Conservation (phyloP, 2,797 vertebrate species). For the Morelia viridis region DNA sequence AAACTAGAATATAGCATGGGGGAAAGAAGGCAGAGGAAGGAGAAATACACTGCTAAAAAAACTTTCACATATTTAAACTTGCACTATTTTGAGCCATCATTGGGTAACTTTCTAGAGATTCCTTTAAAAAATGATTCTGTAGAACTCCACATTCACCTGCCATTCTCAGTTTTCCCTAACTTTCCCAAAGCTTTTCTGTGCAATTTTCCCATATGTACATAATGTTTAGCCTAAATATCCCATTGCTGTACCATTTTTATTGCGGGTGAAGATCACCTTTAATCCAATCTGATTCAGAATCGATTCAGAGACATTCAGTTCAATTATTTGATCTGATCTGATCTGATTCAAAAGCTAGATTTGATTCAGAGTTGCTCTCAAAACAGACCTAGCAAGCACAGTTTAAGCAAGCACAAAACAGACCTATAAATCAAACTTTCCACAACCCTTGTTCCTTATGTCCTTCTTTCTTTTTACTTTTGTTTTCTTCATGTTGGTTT, state of each 20-base stretch:
- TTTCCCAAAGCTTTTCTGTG: neutral
- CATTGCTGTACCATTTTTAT: neutral
- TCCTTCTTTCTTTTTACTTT: neutral
- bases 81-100: neutral
- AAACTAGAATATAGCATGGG: neutral
- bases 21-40: neutral
- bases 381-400: neutral
- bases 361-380: neutral
- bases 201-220: neutral
- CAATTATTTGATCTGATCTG: neutral
- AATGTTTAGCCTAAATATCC: neutral
- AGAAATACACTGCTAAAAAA: neutral
- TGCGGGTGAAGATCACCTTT: neutral
- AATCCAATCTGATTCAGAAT: neutral
- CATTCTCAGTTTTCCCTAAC: neutral
- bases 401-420: no score
- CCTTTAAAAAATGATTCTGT: neutral
- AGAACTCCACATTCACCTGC: neutral
- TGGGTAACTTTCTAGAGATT: neutral
- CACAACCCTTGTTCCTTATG: neutral
- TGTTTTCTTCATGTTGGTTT: neutral
- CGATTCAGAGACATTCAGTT: neutral
- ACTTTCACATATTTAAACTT: neutral
- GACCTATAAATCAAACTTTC: neutral
- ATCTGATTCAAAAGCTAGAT: neutral